Conservation (phyloP, 2,888 invertebrate genomes). For the Lymantria monacha region DNA sequence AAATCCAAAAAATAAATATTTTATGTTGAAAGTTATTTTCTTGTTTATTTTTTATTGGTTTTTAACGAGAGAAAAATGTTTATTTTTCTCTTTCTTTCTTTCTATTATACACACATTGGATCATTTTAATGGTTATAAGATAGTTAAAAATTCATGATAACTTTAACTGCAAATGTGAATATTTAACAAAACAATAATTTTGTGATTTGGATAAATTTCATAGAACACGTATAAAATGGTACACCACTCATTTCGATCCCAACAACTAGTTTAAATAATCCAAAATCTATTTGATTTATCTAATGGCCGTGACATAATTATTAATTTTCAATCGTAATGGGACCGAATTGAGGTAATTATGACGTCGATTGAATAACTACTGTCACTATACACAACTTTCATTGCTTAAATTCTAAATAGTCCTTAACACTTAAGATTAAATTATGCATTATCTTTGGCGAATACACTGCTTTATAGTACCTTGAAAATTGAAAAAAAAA, state of each 20-base stretch:
- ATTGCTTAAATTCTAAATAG: constrained; percentile 45
- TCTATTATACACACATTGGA: no score
- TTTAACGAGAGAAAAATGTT: no score
- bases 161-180: no score
- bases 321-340: constrained; percentile 11
- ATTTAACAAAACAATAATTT: no score
- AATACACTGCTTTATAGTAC: constrained; percentile 76
- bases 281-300: constrained; percentile 9
- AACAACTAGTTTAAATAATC: constrained; percentile 8
- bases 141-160: no score
- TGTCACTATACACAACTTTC: constrained; percentile 36
- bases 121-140: no score
- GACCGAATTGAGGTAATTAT: constrained; percentile 16
- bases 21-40: no score
- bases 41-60: no score
- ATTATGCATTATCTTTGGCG: constrained; percentile 82
- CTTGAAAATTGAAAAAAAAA: constrained; percentile 45
- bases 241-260: constrained; percentile 15
- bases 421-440: constrained; percentile 56
- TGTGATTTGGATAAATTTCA: neutral
- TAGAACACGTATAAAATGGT: neutral
- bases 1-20: no score
- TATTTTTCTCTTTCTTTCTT: no score
- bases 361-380: constrained; percentile 8
- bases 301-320: constrained; percentile 13